phyloP scores from a whole-genome alignment of 2,888 invertebrate species.

The Rhogogaster chlorosoma region DNA sequence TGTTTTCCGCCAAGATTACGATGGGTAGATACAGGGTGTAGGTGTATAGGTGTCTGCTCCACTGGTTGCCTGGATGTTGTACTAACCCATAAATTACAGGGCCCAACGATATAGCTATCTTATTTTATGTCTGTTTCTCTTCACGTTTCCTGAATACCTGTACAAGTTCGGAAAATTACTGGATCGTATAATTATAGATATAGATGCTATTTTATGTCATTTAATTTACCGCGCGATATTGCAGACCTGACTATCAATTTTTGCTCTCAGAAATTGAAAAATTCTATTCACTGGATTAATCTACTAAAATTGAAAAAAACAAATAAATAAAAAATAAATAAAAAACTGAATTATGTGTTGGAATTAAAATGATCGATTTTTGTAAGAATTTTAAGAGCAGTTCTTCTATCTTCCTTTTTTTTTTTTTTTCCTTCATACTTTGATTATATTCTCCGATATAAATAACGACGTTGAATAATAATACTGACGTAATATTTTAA shows the following conservation, averaged over 20 bases:
- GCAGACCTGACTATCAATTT: no score
- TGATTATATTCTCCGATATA: neutral
- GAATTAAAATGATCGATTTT: no score
- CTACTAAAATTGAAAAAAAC: no score
- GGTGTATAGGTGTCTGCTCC: neutral
- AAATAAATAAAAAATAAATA: no score
- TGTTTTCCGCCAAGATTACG: neutral
- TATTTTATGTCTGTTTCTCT: constrained; percentile 12
- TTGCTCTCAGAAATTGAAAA: no score
- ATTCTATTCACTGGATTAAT: no score
- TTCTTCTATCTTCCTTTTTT: no score
- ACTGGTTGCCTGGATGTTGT: neutral
- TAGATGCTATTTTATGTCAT: no score
- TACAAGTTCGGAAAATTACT: neutral
- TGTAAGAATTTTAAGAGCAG: no score
- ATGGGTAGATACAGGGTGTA: neutral
- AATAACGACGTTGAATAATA: neutral
- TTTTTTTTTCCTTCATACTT: no score
- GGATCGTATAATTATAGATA: neutral
- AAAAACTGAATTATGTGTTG: no score
- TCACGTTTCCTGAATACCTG: neutral
- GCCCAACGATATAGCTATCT: neutral
- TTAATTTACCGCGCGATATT: no score
- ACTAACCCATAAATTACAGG: constrained; percentile 1
- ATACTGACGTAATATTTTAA: neutral